Percentiles rank a stretch among this genome's conserved stretches.
Evolutionary conservation across 2,797 vertebrate species (phyloP).

Genomic region (Syngnathus rostellatus): DNA sequence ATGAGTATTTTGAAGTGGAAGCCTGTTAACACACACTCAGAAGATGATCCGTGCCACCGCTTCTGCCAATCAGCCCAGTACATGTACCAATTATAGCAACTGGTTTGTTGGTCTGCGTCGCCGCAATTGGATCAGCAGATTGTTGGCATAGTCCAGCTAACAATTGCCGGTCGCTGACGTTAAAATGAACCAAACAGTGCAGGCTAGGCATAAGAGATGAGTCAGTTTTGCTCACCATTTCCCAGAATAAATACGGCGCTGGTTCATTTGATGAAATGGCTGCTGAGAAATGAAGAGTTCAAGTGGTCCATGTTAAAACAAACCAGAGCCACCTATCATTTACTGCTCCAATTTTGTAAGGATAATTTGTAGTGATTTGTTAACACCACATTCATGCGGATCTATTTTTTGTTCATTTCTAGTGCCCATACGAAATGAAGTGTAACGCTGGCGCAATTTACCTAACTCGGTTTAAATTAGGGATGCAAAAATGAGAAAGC

Average conservation of each 20-base stretch:
- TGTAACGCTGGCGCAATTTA: neutral
- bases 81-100: neutral
- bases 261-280: neutral
- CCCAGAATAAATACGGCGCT: neutral
- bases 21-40: neutral
- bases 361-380: slow-evolving; percentile 28
- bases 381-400: slow-evolving; percentile 7
- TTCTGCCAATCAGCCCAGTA: no score
- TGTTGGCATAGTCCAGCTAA: neutral
- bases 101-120: neutral
- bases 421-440: neutral
- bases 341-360: slow-evolving; percentile 13
- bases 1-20: neutral
- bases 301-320: neutral
- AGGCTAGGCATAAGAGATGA: neutral
- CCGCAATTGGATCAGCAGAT: neutral
- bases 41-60: neutral
- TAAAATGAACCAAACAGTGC: neutral
- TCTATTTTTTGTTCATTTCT: neutral
- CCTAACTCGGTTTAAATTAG: neutral
- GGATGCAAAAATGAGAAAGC: neutral
- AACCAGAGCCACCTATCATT: slow-evolving; percentile 2
- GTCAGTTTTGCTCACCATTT: neutral
- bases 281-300: neutral
- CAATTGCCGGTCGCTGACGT: neutral